Percentiles rank a stretch among this genome's conserved stretches.
These are phyloP conservation scores for Gouania willdenowi DNA, from an alignment of 2,797 vertebrate species.

Conservation along the genomic window DNA sequence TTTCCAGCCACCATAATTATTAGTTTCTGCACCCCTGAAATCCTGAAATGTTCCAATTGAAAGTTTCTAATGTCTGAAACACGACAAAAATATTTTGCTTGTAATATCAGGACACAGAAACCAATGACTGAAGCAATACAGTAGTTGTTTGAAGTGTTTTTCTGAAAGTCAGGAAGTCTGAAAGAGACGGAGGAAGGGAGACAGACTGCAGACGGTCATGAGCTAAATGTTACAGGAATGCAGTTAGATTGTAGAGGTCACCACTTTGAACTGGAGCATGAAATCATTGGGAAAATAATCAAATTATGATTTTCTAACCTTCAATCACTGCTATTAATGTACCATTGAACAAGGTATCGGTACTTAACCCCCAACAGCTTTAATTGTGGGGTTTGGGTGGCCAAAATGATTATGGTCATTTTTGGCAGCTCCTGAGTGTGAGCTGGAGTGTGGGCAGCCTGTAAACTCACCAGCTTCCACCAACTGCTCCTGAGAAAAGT, in stretches of 20 bases:
- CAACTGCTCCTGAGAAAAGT: conserved; percentile 8
- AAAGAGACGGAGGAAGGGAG: conserved; percentile 6
- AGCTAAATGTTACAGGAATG: conserved; percentile 15
- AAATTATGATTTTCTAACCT: conserved; percentile 11
- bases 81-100: too few relatives aligned
- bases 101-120: too few relatives aligned
- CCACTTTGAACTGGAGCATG: conserved; percentile 10
- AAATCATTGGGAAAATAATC: conserved; percentile 37
- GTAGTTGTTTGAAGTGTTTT: conserved; percentile 55
- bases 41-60: too few relatives aligned
- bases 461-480: conserved; percentile 26
- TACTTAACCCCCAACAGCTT: conserved; percentile 47
- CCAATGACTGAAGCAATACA: conserved; percentile 44
- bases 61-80: too few relatives aligned
- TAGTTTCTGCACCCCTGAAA: too few relatives aligned
- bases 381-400: conserved; percentile 34
- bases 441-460: conserved; percentile 7
- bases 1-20: too few relatives aligned
- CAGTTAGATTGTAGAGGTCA: conserved; percentile 36
- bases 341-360: conserved; percentile 47
- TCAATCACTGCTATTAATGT: conserved; percentile 21
- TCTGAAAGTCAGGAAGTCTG: too few relatives aligned
- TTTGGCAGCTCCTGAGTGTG: conserved; percentile 38
- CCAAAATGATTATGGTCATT: conserved; percentile 17
- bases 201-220: neutral